These are phyloP conservation scores for Microchirus variegatus DNA, from an alignment of 2,797 vertebrate species.

Conservation along the genomic window DNA sequence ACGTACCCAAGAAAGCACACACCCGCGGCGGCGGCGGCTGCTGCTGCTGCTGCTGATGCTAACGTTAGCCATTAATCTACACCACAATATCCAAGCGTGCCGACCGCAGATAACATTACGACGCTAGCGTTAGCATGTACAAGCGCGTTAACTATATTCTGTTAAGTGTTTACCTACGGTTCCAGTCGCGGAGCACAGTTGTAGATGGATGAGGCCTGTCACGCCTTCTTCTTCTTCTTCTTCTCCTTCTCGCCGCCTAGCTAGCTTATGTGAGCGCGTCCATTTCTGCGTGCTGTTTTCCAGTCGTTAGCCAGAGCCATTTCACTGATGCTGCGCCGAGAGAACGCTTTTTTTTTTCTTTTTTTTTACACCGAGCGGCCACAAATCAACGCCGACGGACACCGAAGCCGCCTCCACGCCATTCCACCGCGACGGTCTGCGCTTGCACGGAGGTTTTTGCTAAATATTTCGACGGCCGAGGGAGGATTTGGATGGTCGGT, in stretches of 20 bases:
- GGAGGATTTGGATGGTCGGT: slow-evolving; percentile 72
- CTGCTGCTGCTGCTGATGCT: too few relatives aligned
- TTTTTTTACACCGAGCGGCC: slow-evolving; percentile 46
- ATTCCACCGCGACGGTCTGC: slow-evolving; percentile 23
- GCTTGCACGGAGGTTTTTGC: slow-evolving; percentile 37
- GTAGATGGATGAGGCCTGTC: slow-evolving; percentile 82
- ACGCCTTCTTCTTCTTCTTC: slow-evolving; percentile 81
- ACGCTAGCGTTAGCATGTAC: slow-evolving; percentile 40
- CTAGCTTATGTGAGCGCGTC: slow-evolving; percentile 75
- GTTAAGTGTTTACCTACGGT: slow-evolving; percentile 77
- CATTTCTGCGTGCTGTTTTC: slow-evolving; percentile 83
- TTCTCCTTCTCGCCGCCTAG: slow-evolving; percentile 73
- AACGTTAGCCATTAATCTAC: slow-evolving; percentile 58
- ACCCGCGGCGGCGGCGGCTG: slow-evolving; percentile 5
- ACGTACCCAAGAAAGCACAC: slow-evolving; percentile 39
- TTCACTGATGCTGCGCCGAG: slow-evolving; percentile 75
- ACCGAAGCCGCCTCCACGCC: slow-evolving; percentile 43
- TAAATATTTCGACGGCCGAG: slow-evolving; percentile 64
- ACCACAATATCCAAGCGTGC: slow-evolving; percentile 27
- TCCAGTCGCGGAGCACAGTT: slow-evolving; percentile 67
- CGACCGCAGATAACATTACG: slow-evolving; percentile 13
- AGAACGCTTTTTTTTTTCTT: too few relatives aligned
- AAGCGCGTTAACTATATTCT: slow-evolving; percentile 41
- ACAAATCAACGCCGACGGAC: slow-evolving; percentile 47
- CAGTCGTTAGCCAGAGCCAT: slow-evolving; percentile 81